Evolutionary conservation across 2,113 vertebrate species (phyloP).

Genomic region (Numenius arquata): DNA sequence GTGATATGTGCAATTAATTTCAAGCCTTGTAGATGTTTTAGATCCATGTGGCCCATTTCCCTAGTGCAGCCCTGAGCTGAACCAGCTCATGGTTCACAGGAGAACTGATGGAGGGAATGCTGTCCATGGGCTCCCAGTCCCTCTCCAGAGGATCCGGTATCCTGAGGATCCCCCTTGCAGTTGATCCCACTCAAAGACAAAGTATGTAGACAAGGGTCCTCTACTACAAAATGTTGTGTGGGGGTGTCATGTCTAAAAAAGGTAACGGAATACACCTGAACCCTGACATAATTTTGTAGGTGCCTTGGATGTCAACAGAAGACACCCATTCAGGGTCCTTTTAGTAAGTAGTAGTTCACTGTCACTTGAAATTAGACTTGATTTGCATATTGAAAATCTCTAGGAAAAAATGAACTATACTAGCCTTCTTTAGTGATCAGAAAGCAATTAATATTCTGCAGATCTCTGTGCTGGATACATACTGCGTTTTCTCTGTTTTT

Average conservation of each 20-base stretch:
- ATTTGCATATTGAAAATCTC: background rate
- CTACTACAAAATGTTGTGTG: background rate
- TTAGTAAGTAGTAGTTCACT: background rate
- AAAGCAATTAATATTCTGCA: background rate
- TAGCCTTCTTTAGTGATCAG: background rate
- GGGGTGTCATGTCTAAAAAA: fast-evolving
- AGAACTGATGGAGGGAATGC: background rate
- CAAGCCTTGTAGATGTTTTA: background rate
- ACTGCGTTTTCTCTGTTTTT: background rate
- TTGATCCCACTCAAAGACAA: background rate
- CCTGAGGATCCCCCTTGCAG: background rate
- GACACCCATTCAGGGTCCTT: background rate
- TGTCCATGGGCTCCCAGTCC: background rate
- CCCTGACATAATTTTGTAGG: background rate
- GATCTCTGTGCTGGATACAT: background rate
- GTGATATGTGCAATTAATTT: fast-evolving
- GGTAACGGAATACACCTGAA: background rate
- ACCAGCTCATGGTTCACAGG: background rate
- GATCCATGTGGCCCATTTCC: background rate
- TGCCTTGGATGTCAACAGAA: background rate
- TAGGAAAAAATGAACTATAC: background rate
- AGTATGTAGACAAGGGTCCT: background rate
- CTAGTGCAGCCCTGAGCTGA: background rate
- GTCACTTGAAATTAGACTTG: background rate
- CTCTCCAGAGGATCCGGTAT: background rate